Base-by-base conservation (phyloP, 1,140 invertebrate species). In the Lasioglossum baleicum region DNA sequence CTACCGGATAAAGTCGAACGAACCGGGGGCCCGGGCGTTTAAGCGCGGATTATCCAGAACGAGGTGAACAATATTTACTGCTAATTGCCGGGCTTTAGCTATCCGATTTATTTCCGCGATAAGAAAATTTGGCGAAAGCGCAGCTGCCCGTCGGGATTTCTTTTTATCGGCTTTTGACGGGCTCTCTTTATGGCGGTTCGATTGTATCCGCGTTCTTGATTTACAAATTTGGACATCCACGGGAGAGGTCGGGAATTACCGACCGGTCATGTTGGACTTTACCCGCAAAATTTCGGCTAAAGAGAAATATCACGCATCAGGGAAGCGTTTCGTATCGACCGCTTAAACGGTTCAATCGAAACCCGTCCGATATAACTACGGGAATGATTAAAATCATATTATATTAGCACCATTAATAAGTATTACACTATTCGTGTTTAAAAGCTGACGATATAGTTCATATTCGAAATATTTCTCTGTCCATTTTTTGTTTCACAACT, bases 1-100 rank as follows among this genome's bases (percentile, higher is more conserved):
- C 80, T 86, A 80, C 75, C 81, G 84, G 84, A 86, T 86, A 85
- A 86, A 86, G 84, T 86, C 84, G 75, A 78, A 76, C 53, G 83
- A 80, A 85, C 71, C 80, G 75, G 68, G 69, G 17, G 17, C 42
- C 22, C 73, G 56, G 68, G 42, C 81, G 53, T 85, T 85, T 86
- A 86, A 86, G 80, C 81, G 51, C 63, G 65, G 83, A 84, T 86
- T 85, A 85, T 71, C 83, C 68, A 42, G 67, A 73, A 85, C 81
- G 81, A 80, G 81, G 81, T 65, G 72, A 83, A 69, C 72, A 69
- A 85, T 86, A 85, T 85, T 85, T 86, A 85, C 84, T 86, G 84
- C 81, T 86, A 86, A 86, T 86, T 86, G 83, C 76, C 20, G 48
- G 69, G 83, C 31, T 82, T 85, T 64, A 56, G 53, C 58, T 35